phyloP scores from a whole-genome alignment of 2,113 vertebrate species.

The Protomyctophum bolini region DNA sequence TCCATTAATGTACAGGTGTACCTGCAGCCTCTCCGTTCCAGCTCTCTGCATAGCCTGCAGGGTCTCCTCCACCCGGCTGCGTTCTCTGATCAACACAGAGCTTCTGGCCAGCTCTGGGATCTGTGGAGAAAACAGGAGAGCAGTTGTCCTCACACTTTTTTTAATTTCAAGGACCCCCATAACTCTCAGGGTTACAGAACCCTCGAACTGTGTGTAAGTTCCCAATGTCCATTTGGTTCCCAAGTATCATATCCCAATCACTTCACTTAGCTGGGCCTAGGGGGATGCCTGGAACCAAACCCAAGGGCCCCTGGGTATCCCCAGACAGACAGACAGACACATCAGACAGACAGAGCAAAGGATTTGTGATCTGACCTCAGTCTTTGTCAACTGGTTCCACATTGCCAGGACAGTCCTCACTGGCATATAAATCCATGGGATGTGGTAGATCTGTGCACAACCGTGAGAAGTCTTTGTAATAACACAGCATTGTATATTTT shows the following conservation, averaged over 20 bases:
- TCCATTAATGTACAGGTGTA: slow-evolving; percentile 6
- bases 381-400: slow-evolving; percentile 64
- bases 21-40: slow-evolving; percentile 61
- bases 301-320: too few relatives aligned
- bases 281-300: too few relatives aligned
- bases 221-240: too few relatives aligned
- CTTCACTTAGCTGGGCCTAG: background rate
- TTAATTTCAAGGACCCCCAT: too few relatives aligned
- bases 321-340: background rate
- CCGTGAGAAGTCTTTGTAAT: too few relatives aligned
- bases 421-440: slow-evolving; percentile 62
- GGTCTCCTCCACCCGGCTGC: slow-evolving; percentile 56
- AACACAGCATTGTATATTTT: too few relatives aligned
- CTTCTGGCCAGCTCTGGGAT: slow-evolving; percentile 59
- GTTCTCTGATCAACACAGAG: slow-evolving; percentile 64
- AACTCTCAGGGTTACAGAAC: too few relatives aligned
- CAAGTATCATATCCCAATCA: too few relatives aligned
- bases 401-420: slow-evolving; percentile 57
- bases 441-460: slow-evolving; percentile 49
- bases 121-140: slow-evolving; percentile 25
- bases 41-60: slow-evolving; percentile 58
- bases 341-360: background rate
- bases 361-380: slow-evolving; percentile 46
- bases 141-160: background rate
- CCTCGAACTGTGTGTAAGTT: too few relatives aligned